These are phyloP conservation scores for Anguilla obscura DNA, from an alignment of 2,797 vertebrate genomes.

Conservation along the genomic window DNA sequence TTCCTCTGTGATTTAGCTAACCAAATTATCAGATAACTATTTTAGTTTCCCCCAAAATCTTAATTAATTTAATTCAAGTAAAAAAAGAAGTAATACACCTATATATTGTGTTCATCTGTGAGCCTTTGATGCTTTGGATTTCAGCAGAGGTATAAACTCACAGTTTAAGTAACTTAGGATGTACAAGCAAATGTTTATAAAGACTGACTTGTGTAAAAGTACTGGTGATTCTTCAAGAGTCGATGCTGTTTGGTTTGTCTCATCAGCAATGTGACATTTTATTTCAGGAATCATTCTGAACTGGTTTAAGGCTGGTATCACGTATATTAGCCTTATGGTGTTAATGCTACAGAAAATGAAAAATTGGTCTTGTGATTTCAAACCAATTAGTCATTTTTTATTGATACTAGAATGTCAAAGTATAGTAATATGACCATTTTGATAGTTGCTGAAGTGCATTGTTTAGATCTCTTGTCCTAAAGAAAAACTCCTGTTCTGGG, in stretches of 20 bases:
- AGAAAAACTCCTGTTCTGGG: not conserved
- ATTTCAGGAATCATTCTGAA: not conserved
- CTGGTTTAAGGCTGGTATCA: not conserved
- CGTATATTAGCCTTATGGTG: not conserved
- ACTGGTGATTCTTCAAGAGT: not conserved
- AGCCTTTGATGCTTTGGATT: not conserved
- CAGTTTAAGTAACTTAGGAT: not conserved
- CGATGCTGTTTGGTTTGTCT: not conserved
- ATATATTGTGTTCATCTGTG: not conserved
- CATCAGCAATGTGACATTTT: not conserved
- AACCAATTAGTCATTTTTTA: not conserved
- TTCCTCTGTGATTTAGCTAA: not conserved
- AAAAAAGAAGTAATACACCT: not conserved
- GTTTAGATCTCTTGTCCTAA: not conserved
- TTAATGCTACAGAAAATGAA: not conserved
- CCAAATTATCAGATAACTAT: not conserved
- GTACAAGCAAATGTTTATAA: not conserved
- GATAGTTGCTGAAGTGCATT: not conserved
- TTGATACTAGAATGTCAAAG: not conserved
- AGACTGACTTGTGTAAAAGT: not conserved
- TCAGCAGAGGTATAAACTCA: not conserved
- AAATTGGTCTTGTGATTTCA: not conserved
- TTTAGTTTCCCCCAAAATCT: not conserved
- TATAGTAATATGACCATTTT: not conserved
- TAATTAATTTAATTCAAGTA: not conserved